Evolutionary conservation across 2,113 vertebrate genomes (phyloP).

Genomic region (Microcebus griseorufus): DNA sequence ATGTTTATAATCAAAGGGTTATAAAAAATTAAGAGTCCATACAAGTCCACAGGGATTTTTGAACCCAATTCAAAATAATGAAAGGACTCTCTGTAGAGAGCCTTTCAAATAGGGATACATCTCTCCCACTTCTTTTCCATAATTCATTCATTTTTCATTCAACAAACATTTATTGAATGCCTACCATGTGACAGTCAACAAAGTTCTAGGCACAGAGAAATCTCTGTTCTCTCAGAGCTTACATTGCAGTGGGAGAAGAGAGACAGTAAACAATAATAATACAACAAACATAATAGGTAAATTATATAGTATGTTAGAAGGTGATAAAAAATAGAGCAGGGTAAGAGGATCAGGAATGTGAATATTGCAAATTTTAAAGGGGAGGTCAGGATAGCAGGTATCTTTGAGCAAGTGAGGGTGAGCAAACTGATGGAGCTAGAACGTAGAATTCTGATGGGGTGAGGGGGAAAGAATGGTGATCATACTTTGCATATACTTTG

Average conservation of each 20-base stretch:
- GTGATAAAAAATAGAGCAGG: slow-evolving; percentile 13
- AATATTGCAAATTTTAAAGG: slow-evolving; percentile 19
- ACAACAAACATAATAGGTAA: slow-evolving; percentile 29
- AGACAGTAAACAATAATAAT: not conserved
- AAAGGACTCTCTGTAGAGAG: not conserved
- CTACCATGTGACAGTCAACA: not conserved
- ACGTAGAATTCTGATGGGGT: not conserved
- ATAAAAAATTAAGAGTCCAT: not conserved
- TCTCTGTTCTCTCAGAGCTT: slow-evolving; percentile 27
- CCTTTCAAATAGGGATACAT: not conserved
- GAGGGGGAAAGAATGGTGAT: not conserved
- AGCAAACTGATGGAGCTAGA: not conserved
- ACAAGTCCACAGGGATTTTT: slow-evolving; percentile 35
- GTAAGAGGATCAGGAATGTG: not conserved
- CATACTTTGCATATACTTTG: not conserved
- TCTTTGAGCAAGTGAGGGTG: not conserved
- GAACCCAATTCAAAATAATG: slow-evolving; percentile 28
- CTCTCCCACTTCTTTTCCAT: not conserved
- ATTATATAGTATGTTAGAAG: not conserved
- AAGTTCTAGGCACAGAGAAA: slow-evolving; percentile 28
- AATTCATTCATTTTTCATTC: slow-evolving; percentile 21
- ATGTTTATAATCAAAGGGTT: slow-evolving; percentile 1
- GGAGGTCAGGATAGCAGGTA: not conserved
- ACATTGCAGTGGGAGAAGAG: not conserved
- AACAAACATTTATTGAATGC: slow-evolving; percentile 16